Evolutionary conservation across 2,888 invertebrate species (phyloP).

Genomic region (Andrena fulva): DNA sequence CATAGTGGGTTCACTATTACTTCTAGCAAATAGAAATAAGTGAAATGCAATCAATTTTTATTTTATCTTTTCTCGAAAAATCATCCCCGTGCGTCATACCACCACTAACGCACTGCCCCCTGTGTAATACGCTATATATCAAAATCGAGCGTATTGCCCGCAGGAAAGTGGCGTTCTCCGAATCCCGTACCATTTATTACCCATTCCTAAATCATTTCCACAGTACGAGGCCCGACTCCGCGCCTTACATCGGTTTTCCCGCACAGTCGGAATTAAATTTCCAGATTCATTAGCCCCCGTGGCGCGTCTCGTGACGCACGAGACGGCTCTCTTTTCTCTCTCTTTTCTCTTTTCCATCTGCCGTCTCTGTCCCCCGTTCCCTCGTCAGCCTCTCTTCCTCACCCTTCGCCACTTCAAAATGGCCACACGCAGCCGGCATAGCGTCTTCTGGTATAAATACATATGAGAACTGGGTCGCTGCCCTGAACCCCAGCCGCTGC

Average conservation of each 20-base stretch:
- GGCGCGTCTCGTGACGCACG: conserved; percentile 76
- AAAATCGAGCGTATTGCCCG: no score
- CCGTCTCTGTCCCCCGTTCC: conserved; percentile 37
- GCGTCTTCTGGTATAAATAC: conserved; percentile 80
- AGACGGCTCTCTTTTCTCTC: conserved; percentile 62
- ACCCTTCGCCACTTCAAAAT: conserved; percentile 64
- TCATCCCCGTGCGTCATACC: no score
- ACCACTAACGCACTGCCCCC: no score
- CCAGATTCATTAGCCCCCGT: conserved; percentile 70
- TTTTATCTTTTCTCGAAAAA: no score
- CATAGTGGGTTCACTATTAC: no score
- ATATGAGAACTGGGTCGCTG: conserved; percentile 80
- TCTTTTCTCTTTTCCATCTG: conserved; percentile 5
- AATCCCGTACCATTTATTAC: conserved; percentile 2
- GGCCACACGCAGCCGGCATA: conserved; percentile 72
- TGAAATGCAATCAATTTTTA: no score
- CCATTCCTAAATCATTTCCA: conserved; percentile 19
- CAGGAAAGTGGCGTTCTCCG: no score
- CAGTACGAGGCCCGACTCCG: background rate
- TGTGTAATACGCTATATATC: no score
- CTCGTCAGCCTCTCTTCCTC: conserved; percentile 28
- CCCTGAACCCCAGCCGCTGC: conserved; percentile 71
- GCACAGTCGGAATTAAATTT: conserved; percentile 69
- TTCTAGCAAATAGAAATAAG: no score
- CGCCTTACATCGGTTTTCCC: conserved; percentile 40